Evolutionary conservation across 2,888 invertebrate species (phyloP), one percentile per base, ranked within the genome.

Genomic region (Cinara cedri): DNA sequence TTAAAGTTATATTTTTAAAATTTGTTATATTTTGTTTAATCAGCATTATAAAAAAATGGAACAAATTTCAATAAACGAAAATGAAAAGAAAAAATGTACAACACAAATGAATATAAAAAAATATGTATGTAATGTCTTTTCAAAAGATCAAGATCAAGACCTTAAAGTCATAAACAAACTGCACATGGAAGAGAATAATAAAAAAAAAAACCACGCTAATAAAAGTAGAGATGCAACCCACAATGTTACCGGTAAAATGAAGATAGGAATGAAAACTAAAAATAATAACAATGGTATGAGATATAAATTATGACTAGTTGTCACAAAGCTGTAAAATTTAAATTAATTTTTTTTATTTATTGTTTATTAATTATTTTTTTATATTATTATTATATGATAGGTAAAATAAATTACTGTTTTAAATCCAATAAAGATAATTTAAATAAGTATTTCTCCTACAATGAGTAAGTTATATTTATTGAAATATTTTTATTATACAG

Each of bases 391-490:
- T 21, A 54, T 44, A n/a, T 16, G 16, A 74, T 54, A 63, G 74
- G n/a, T 1, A 21, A 34, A 3, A 24, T 13, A 54, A 54, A 65
- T 44, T 63, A 75, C 63, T 54, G 24, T 75, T n/a, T 54, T 75
- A 54, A 75, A 75, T 75, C 54, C 24, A 42, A 54, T 3, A 75
- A 54, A 54, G 54, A 75, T 14, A 21, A 75, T 65, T 75, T 54
- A 24, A 65, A 42, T 44, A 62, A 42, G 0, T 63, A 65, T 65
- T 74, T 24, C 13, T 24, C n/a, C 54, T 75, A 75, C 65, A 21
- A 75, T 16, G 74, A 75, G 74, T 75, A 65, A 75, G 74, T 63
- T 75, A 65, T 44, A 51, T 3, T 9, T 65, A 24, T 54, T 46
- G 16, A 63, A 44, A 63, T 51, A 16, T 24, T 21, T 34, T 34